These are phyloP conservation scores for Apoda limacodes DNA, from an alignment of 2,888 invertebrate genomes.

Conservation along the genomic window DNA sequence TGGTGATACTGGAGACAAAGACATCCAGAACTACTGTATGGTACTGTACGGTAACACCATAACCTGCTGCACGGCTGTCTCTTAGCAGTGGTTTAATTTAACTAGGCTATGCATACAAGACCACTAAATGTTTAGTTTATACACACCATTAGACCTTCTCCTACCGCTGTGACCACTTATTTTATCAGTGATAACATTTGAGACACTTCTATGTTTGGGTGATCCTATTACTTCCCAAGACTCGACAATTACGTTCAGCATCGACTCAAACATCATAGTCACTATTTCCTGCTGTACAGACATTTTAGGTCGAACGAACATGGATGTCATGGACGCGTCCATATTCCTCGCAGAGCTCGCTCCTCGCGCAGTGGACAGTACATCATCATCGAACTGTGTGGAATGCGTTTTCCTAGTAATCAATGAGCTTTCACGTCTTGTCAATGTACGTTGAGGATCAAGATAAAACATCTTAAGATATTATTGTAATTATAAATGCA, in stretches of 20 bases:
- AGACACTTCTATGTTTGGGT: too few species aligned
- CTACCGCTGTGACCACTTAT: too few species aligned
- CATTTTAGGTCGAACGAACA: slow-evolving; percentile 26
- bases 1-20: too few species aligned
- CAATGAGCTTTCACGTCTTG: slow-evolving; percentile 51
- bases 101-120: too few species aligned
- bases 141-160: too few species aligned
- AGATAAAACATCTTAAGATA: slow-evolving; percentile 39
- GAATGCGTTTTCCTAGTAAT: slow-evolving; percentile 22
- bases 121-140: too few species aligned
- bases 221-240: slow-evolving; percentile 43
- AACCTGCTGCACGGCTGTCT: too few species aligned
- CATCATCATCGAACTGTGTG: slow-evolving; percentile 21
- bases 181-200: too few species aligned
- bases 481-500: too few species aligned
- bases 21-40: too few species aligned
- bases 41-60: too few species aligned
- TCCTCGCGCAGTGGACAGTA: slow-evolving; percentile 23
- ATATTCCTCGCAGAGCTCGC: slow-evolving; percentile 24
- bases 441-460: slow-evolving; percentile 44
- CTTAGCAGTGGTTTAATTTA: too few species aligned
- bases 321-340: slow-evolving; percentile 28
- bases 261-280: slow-evolving; percentile 46
- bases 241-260: slow-evolving; percentile 44
- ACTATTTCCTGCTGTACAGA: slow-evolving; percentile 44